Conservation (phyloP, 2,888 invertebrate species). For the Kuschelorhynchus macadamiae region DNA sequence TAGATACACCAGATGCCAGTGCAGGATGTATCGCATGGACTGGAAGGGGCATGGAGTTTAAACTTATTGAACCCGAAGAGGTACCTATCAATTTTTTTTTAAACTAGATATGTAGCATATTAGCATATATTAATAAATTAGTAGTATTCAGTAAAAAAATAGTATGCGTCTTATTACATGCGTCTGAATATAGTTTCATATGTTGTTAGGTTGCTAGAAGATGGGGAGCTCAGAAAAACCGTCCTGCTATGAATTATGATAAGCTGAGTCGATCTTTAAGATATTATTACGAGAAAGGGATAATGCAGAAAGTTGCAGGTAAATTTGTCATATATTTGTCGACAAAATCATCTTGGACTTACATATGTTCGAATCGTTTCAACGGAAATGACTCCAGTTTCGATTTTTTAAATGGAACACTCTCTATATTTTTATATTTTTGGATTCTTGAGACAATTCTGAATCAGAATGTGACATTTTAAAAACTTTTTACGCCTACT, state of each 20-base stretch:
- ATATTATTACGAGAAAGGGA: conserved; percentile 99
- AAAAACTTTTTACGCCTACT: too few relatives aligned
- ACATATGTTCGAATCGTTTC: too few relatives aligned
- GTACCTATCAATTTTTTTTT: too few relatives aligned
- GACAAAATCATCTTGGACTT: conserved; percentile 2
- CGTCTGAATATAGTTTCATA: background rate
- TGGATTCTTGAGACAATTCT: too few relatives aligned
- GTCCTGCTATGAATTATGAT: conserved; percentile 98
- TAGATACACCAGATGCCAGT: conserved; percentile 78
- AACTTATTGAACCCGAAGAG: conserved; percentile 96
- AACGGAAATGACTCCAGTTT: too few relatives aligned
- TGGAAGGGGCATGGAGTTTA: conserved; percentile 95
- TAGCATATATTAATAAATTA: too few relatives aligned
- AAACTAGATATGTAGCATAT: too few relatives aligned
- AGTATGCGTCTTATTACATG: too few relatives aligned
- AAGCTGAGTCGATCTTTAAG: conserved; percentile 92
- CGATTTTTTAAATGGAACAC: too few relatives aligned
- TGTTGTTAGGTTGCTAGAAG: conserved; percentile 88
- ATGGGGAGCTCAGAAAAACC: conserved; percentile 97
- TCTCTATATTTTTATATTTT: too few relatives aligned
- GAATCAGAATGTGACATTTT: too few relatives aligned
- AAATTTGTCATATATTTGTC: conserved; percentile 48
- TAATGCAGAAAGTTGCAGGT: conserved; percentile 97
- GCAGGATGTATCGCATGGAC: conserved; percentile 95
- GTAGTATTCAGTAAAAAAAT: too few relatives aligned